Evolutionary conservation across 2,888 invertebrate species (phyloP), one percentile per base, ranked within the genome.

Genomic region (Oscheius sp.): DNA sequence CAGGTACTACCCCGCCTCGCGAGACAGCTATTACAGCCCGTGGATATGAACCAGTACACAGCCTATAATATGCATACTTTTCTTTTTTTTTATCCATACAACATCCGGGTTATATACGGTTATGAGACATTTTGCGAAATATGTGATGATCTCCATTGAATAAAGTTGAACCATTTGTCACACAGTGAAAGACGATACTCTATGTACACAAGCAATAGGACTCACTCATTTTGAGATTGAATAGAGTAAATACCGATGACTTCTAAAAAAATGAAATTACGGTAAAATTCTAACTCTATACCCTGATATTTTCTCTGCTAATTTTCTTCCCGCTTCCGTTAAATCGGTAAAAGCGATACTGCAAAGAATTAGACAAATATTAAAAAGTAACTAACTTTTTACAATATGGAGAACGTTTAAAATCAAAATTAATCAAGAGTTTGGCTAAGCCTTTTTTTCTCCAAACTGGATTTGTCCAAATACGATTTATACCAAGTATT

Each of bases 311-410:
- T 53, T 66, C 29, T n/a, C 45, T 6, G 72, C 72, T 23, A 72
- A 29, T 18, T 18, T 41, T 45, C 35, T 23, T 18, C 72, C 72
- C 1, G n/a, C 18, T 16, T 66, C 72, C 1, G 72, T 72, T 7
- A 64, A 64, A 2, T 72, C 72, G 25, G 64, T 72, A 41, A 72
- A 58, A 27, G 72, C 72, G 23, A 72, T 27, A 23, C 71, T 71
- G 25, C 45, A 66, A 35, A 7, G 9, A 21, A 35, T n/a, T 6
- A 69, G n/a, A n/a, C n/a, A n/a, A n/a, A n/a, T 56, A 7, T 35
- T 16, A 46, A 45, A 23, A 53, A 53, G 23, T 25, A 69, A 69
- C 41, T 3, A 27, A 53, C 46, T 41, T 49, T 25, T 70, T 29
- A 21, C 59, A 52, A n/a, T 23, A 18, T 43, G 12, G 46, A 18